Conservation (phyloP, 2,113 vertebrate species). For the Chaetura pelagica region DNA sequence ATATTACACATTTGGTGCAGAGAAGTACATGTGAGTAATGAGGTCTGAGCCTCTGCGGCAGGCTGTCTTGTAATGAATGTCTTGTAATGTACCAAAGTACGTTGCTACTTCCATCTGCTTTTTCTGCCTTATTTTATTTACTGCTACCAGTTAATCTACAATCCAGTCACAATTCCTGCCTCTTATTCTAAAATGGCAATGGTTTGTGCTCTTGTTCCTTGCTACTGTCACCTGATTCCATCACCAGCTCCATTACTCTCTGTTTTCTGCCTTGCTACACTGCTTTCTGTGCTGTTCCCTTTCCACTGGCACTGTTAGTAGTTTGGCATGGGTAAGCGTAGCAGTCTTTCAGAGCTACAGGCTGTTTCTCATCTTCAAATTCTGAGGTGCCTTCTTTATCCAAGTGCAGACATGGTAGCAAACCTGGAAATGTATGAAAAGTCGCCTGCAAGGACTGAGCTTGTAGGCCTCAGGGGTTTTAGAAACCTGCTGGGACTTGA, state of each 20-base stretch:
- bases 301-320: neutral
- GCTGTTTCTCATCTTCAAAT: neutral
- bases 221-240: neutral
- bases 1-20: slow-evolving; percentile 51
- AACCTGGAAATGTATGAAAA: neutral
- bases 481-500: neutral
- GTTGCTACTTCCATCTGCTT: slow-evolving; percentile 32
- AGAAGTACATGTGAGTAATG: slow-evolving; percentile 55
- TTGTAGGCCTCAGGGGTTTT: neutral
- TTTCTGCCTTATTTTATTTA: slow-evolving; percentile 14
- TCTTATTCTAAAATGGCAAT: neutral
- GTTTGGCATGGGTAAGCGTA: fast-evolving
- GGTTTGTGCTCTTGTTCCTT: neutral
- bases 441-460: neutral
- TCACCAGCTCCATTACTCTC: neutral
- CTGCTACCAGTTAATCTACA: neutral
- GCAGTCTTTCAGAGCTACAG: neutral
- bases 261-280: neutral
- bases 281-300: neutral
- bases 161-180: neutral
- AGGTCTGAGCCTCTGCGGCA: slow-evolving; percentile 54
- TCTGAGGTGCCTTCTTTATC: neutral
- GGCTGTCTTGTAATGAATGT: neutral
- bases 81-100: neutral
- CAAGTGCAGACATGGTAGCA: fast-evolving